A percentile compares a stretch with the other conserved stretches of the same genome.
Evolutionary conservation across 2,113 vertebrate species (phyloP).

Genomic region (Microcebus jonahi): DNA sequence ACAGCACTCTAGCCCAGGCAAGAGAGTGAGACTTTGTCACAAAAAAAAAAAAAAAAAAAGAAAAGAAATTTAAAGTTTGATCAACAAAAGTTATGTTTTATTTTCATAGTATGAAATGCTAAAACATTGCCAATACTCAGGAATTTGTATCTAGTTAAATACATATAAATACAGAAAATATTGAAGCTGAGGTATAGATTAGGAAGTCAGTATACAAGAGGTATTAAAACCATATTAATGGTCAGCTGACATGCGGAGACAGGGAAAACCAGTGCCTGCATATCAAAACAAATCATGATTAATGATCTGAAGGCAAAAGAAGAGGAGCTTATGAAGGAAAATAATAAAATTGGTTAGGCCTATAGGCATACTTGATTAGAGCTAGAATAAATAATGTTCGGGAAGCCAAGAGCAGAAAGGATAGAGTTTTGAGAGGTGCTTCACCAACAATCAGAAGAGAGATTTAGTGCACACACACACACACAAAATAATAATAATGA

Average conservation of each 20-base stretch:
- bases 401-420: neutral
- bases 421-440: neutral
- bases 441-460: neutral
- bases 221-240: neutral
- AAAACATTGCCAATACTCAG: neutral
- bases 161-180: neutral
- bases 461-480: neutral
- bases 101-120: neutral
- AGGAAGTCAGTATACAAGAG: neutral
- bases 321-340: neutral
- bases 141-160: neutral
- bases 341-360: neutral
- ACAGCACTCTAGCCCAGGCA: too few relatives aligned
- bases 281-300: neutral
- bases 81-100: neutral
- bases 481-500: neutral
- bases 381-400: conserved; percentile 35
- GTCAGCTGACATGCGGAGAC: neutral
- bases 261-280: neutral
- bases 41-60: too few relatives aligned
- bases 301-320: neutral
- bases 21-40: too few relatives aligned
- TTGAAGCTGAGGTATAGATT: neutral
- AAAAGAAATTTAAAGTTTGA: conserved; percentile 12
- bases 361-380: neutral